Evolutionary conservation across 2,888 invertebrate genomes (phyloP).

Genomic region (Tortricodes alternella): DNA sequence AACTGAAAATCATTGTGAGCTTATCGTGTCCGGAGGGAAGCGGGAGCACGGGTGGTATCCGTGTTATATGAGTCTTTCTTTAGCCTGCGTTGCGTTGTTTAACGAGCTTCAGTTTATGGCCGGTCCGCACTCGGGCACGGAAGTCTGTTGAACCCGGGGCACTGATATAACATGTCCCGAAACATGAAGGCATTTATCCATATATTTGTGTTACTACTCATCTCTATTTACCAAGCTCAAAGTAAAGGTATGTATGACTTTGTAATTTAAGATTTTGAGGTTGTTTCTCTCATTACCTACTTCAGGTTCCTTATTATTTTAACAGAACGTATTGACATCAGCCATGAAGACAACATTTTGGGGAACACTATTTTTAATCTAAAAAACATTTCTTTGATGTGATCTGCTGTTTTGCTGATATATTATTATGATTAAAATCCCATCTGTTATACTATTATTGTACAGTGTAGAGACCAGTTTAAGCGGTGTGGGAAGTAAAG

Average conservation of each 20-base stretch:
- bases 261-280: background rate
- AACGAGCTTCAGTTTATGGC: conserved; percentile 50
- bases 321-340: background rate
- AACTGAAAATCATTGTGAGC: conserved; percentile 37
- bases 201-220: conserved; percentile 42
- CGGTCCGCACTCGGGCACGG: conserved; percentile 36
- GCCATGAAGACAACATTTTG: too few relatives aligned
- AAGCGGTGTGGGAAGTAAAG: too few relatives aligned
- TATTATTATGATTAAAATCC: too few relatives aligned
- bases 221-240: conserved; percentile 38
- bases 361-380: too few relatives aligned
- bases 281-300: background rate
- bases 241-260: conserved; percentile 45
- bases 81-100: conserved; percentile 50
- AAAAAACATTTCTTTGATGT: too few relatives aligned
- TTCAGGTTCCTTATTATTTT: background rate
- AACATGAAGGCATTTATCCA: conserved; percentile 43
- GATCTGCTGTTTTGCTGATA: too few relatives aligned
- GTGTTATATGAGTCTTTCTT: conserved; percentile 51
- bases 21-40: conserved; percentile 63
- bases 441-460: too few relatives aligned
- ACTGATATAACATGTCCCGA: conserved; percentile 47
- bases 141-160: conserved; percentile 53
- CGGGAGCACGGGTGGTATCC: conserved; percentile 46
- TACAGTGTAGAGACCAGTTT: too few relatives aligned